phyloP scores from a whole-genome alignment of 2,888 invertebrate genomes.

The Nyleta sp. region DNA sequence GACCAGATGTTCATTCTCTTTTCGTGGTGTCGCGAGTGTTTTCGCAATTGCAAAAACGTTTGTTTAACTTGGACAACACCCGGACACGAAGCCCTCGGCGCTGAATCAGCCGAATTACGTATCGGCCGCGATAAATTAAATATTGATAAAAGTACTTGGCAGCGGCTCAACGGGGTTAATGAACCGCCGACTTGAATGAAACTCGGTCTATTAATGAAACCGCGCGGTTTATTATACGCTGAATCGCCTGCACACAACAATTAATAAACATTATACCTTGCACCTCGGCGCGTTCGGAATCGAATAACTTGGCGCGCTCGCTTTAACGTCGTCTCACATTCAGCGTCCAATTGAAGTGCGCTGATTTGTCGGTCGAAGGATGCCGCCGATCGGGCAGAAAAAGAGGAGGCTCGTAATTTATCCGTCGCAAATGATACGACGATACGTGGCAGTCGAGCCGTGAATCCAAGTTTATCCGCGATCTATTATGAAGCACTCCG shows the following conservation, averaged over 20 bases:
- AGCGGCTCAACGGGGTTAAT: conserved; percentile 49
- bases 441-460: conserved; percentile 47
- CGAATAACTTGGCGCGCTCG: too few relatives aligned
- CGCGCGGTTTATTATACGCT: conserved; percentile 31
- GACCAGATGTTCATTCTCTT: too few relatives aligned
- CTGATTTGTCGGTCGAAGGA: neutral
- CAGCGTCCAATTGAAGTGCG: too few relatives aligned
- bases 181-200: conserved; percentile 57
- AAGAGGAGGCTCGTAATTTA: conserved; percentile 34
- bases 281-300: too few relatives aligned
- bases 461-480: conserved; percentile 68
- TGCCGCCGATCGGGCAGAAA: too few relatives aligned
- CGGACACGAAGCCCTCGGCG: too few relatives aligned
- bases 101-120: neutral
- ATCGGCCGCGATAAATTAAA: conserved; percentile 26
- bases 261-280: too few relatives aligned
- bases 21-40: too few relatives aligned
- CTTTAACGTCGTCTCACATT: too few relatives aligned
- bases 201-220: conserved; percentile 56
- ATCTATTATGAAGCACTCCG: conserved; percentile 69
- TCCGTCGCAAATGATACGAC: conserved; percentile 49
- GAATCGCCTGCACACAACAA: too few relatives aligned
- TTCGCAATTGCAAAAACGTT: too few relatives aligned
- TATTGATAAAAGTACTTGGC: conserved; percentile 58
- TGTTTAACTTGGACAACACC: too few relatives aligned